A percentile compares a stretch with the other conserved stretches of the same genome.
These are phyloP conservation scores for Thymelicus lineola DNA, from an alignment of 2,888 invertebrate genomes.

Conservation along the genomic window DNA sequence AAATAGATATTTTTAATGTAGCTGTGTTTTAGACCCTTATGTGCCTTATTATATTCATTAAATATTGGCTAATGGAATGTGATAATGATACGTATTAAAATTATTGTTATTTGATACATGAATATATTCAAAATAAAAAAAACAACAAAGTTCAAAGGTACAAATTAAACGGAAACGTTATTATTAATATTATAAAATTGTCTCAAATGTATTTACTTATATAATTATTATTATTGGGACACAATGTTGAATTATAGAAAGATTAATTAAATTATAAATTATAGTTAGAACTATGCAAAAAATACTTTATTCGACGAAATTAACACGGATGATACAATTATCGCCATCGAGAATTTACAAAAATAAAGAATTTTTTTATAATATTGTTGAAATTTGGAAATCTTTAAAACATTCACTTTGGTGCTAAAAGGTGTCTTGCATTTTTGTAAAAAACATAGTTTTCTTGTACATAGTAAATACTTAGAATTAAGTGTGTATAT, in stretches of 20 bases:
- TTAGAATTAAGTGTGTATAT: constrained; percentile 52
- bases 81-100: constrained; percentile 9
- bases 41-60: constrained; percentile 18
- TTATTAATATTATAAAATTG: neutral
- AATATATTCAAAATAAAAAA: neutral
- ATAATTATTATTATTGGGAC: too few relatives aligned
- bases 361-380: constrained; percentile 27
- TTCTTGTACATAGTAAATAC: constrained; percentile 55
- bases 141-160: neutral
- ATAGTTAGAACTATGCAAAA: neutral
- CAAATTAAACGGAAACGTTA: neutral
- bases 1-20: neutral
- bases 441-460: constrained; percentile 61
- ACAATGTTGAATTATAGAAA: too few relatives aligned
- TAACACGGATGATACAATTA: neutral
- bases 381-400: constrained; percentile 35
- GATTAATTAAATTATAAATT: neutral
- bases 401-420: constrained; percentile 13
- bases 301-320: neutral
- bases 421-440: constrained; percentile 41
- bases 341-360: constrained; percentile 12
- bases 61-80: constrained; percentile 17
- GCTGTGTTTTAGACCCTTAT: constrained; percentile 2
- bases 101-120: neutral
- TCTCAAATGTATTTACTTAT: too few relatives aligned